phyloP scores from a whole-genome alignment of 1,140 invertebrate species.

The Patella vulgata region DNA sequence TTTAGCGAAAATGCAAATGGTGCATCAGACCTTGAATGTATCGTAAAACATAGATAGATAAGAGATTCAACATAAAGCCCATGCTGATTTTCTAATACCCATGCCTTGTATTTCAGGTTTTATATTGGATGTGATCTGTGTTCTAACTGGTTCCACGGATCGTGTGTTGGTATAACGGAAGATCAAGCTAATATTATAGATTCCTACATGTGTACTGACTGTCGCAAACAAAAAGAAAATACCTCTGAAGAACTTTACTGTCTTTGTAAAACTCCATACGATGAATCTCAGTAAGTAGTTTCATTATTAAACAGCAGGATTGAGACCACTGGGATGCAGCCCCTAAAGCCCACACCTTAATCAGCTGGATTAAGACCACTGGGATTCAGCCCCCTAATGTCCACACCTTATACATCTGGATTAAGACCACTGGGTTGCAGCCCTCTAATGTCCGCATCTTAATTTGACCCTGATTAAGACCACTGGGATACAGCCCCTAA shows the following conservation, averaged over 20 bases:
- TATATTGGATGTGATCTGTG: slow-evolving; percentile 99
- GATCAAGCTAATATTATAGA: slow-evolving; percentile 94
- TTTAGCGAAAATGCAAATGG: no score
- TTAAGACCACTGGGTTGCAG: no score
- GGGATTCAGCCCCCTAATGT: no score
- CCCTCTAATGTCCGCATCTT: no score
- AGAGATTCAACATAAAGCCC: no score
- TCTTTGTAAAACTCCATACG: slow-evolving; percentile 94
- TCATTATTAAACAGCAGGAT: no score
- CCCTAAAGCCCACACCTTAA: background rate
- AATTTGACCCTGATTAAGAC: no score
- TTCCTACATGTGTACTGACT: slow-evolving; percentile 95
- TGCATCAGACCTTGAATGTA: no score
- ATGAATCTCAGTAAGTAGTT: slow-evolving; percentile 90
- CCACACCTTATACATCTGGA: no score
- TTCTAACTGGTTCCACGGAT: slow-evolving; percentile 98
- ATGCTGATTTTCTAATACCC: no score
- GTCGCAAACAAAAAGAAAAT: slow-evolving; percentile 80
- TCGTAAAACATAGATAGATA: no score
- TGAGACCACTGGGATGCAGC: background rate
- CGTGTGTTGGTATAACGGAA: slow-evolving; percentile 94
- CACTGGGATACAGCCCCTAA: no score
- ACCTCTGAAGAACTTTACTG: slow-evolving; percentile 88
- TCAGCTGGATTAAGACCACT: background rate
- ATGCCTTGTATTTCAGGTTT: slow-evolving; percentile 74